phyloP scores from a whole-genome alignment of 2,113 vertebrate genomes.

The Gobius niger region DNA sequence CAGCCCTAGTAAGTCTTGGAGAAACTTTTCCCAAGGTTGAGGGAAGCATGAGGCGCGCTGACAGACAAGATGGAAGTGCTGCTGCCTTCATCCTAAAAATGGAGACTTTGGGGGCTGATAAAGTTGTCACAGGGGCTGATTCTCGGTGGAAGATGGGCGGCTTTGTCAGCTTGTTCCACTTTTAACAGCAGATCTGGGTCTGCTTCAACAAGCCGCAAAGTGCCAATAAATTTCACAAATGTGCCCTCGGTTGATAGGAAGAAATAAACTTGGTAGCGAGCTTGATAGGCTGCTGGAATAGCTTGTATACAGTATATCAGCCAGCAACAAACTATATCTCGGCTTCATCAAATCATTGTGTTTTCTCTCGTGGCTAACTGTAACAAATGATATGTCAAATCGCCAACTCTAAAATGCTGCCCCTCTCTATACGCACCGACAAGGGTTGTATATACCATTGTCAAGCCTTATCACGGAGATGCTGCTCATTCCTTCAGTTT shows the following conservation, averaged over 20 bases:
- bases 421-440: constrained; percentile 5
- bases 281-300: neutral
- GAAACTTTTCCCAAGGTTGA: no score
- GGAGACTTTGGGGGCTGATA: constrained; percentile 18
- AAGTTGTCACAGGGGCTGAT: constrained; percentile 41
- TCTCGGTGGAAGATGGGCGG: constrained; percentile 16
- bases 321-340: neutral
- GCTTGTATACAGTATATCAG: neutral
- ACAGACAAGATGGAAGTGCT: constrained; percentile 7
- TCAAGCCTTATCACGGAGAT: constrained; percentile 22
- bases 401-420: neutral
- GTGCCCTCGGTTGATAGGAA: neutral
- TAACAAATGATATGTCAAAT: constrained; percentile 24
- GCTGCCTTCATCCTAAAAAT: constrained; percentile 22
- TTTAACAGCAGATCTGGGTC: constrained; percentile 27
- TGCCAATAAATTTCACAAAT: constrained; percentile 17
- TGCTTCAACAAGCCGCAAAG: constrained; percentile 6
- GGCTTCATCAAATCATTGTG: constrained; percentile 3
- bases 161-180: constrained; percentile 47
- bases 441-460: constrained; percentile 42
- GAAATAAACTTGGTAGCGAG: neutral
- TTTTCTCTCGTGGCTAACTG: constrained; percentile 14
- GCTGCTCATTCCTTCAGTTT: neutral
- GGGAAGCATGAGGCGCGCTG: neutral
- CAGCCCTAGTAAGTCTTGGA: no score